A percentile compares a stretch with the other conserved stretches of the same genome.
These are phyloP conservation scores for Mythimna pallens DNA, from an alignment of 2,888 invertebrate species.

Conservation along the genomic window DNA sequence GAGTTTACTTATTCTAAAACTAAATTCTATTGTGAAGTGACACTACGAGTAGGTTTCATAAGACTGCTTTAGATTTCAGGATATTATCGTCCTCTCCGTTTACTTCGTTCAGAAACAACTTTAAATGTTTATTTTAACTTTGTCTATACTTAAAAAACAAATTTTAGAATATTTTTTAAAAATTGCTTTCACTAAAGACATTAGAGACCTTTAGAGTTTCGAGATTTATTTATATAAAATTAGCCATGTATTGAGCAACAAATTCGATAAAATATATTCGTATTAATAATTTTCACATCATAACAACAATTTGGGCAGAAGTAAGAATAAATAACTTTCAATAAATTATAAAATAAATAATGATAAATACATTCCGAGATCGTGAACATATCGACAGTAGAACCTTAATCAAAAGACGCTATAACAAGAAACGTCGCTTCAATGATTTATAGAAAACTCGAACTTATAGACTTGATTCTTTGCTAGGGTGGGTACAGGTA, in stretches of 20 bases:
- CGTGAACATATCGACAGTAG: slow-evolving; percentile 58
- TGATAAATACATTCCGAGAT: slow-evolving; percentile 67
- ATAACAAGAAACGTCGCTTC: slow-evolving; percentile 13
- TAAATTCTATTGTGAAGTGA: slow-evolving; percentile 9
- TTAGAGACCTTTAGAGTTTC: background rate
- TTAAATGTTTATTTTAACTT: slow-evolving; percentile 1
- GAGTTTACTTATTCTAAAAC: slow-evolving; percentile 3
- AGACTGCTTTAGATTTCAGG: slow-evolving; percentile 18
- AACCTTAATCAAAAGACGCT: slow-evolving; percentile 30
- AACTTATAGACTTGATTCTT: background rate
- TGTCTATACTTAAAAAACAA: background rate
- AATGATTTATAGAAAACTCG: background rate
- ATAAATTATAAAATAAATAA: slow-evolving; percentile 67
- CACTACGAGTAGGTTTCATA: slow-evolving; percentile 28
- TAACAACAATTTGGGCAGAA: slow-evolving; percentile 22
- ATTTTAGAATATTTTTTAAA: background rate
- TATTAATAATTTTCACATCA: slow-evolving; percentile 15
- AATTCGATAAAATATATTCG: slow-evolving; percentile 27
- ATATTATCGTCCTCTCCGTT: background rate
- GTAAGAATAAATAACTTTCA: slow-evolving; percentile 56
- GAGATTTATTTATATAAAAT: slow-evolving; percentile 9
- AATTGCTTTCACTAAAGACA: slow-evolving; percentile 4
- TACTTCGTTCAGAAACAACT: slow-evolving; percentile 2
- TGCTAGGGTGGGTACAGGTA: background rate
- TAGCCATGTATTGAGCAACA: slow-evolving; percentile 20